Evolutionary conservation across 2,113 vertebrate species (phyloP).

Genomic region (Cebidichthys violaceus): DNA sequence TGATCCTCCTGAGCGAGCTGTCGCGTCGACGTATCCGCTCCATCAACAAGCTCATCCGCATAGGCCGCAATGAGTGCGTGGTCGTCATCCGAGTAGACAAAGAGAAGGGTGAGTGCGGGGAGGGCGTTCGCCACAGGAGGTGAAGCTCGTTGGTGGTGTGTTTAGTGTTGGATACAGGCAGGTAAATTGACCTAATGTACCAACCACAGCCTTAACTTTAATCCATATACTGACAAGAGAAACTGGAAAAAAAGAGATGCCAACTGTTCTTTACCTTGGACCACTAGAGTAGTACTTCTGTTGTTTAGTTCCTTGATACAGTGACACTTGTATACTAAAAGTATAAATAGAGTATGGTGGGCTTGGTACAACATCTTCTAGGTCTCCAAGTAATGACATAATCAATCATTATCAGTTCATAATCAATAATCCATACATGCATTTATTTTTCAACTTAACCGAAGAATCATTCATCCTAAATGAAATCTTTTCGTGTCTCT

Average conservation of each 20-base stretch:
- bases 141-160: neutral
- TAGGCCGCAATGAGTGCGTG: conserved; percentile 97
- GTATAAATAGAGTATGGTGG: neutral
- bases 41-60: conserved; percentile 99
- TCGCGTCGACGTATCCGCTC: conserved; percentile 97
- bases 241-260: neutral
- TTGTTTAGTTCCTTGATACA: neutral
- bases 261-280: no score
- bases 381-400: neutral
- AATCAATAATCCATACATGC: neutral
- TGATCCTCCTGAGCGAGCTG: conserved; percentile 98
- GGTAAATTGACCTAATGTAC: neutral
- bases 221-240: neutral
- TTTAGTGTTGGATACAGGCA: neutral
- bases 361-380: neutral
- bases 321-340: neutral
- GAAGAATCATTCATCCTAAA: neutral
- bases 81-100: conserved; percentile 99
- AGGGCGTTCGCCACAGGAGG: neutral
- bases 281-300: neutral
- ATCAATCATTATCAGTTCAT: neutral
- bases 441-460: neutral
- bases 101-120: conserved; percentile 90
- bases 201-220: neutral
- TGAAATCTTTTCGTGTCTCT: neutral